Percentiles rank a stretch among this genome's conserved stretches.
These are phyloP conservation scores for Lycia hirtaria DNA, from an alignment of 2,888 invertebrate species.

Conservation along the genomic window DNA sequence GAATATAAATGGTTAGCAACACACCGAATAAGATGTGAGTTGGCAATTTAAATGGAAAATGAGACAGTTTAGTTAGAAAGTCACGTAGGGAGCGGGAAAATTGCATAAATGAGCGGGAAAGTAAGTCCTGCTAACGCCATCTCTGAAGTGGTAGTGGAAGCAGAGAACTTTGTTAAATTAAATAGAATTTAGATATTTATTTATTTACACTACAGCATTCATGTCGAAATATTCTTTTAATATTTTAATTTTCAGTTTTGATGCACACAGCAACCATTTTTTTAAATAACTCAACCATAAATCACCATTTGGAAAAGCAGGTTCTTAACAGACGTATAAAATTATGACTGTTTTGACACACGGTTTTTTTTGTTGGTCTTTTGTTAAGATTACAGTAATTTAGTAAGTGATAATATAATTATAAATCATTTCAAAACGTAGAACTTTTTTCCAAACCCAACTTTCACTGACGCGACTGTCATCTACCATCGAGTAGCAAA, in stretches of 20 bases:
- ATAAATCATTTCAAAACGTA: too few relatives aligned
- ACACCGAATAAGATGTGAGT: constrained; percentile 75
- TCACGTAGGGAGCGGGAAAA: constrained; percentile 68
- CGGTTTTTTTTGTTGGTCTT: too few relatives aligned
- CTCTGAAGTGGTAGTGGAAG: constrained; percentile 41
- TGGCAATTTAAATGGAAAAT: constrained; percentile 77
- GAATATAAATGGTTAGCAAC: constrained; percentile 75
- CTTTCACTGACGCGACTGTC: constrained; percentile 45
- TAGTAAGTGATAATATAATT: too few relatives aligned
- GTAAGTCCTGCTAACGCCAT: constrained; percentile 59
- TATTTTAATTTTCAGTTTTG: too few relatives aligned
- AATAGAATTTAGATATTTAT: not conserved
- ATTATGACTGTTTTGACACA: too few relatives aligned
- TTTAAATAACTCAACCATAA: too few relatives aligned
- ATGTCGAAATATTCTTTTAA: not conserved
- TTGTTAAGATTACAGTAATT: too few relatives aligned
- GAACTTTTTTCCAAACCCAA: too few relatives aligned
- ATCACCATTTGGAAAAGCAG: too few relatives aligned
- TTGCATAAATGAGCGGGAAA: constrained; percentile 18
- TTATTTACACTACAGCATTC: not conserved
- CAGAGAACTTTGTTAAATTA: not conserved
- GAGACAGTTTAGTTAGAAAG: constrained; percentile 74
- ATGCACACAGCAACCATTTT: too few relatives aligned
- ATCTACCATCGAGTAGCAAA: constrained; percentile 62
- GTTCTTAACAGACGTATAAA: too few relatives aligned